Evolutionary conservation across 2,888 invertebrate genomes (phyloP), one percentile per base, ranked within the genome.

Genomic region (Smittia aterrima): DNA sequence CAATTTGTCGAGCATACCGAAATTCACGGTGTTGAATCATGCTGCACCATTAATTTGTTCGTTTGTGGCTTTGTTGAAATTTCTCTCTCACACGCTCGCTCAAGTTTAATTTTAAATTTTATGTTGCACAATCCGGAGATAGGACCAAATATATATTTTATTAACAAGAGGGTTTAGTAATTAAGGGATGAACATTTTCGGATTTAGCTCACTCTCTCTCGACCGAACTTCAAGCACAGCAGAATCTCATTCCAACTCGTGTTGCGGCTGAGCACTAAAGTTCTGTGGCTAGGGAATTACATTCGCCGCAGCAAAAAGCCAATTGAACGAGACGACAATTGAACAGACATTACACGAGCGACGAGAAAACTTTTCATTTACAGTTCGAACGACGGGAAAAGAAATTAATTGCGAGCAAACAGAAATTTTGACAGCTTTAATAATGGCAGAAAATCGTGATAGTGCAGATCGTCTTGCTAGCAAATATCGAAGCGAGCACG

Each of bases 401-500:
- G 25, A n/a, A 27, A 27, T 27, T 64, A 64, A 27, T 64, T 64
- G 25, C 25, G 25, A n/a, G 64, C 64, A 25, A 64, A 64, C 27
- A 64, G 25, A 58, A 64, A 64, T 38, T 66, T 66, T 66, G 66
- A 66, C 66, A 40, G 66, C 40, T 38, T 66, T 66, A 66, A 66
- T 66, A 66, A 66, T 25, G 66, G 66, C 40, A 16, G 9, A 40
- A 16, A 66, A 40, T 66, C 66, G 66, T 66, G 66, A 66, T 66
- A 40, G 32, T 66, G 66, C 66, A 66, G 13, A n/a, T 9, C 20
- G 58, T 16, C n/a, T n/a, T n/a, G n/a, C n/a, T n/a, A n/a, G n/a
- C n/a, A n/a, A n/a, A n/a, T n/a, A n/a, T 27, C 27, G 58, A 58
- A 64, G 27, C 20, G 27, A 27, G 25, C 25, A 24, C 64, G 64